These are phyloP conservation scores for Clinocottus analis DNA, from an alignment of 2,113 vertebrate species.

Conservation along the genomic window DNA sequence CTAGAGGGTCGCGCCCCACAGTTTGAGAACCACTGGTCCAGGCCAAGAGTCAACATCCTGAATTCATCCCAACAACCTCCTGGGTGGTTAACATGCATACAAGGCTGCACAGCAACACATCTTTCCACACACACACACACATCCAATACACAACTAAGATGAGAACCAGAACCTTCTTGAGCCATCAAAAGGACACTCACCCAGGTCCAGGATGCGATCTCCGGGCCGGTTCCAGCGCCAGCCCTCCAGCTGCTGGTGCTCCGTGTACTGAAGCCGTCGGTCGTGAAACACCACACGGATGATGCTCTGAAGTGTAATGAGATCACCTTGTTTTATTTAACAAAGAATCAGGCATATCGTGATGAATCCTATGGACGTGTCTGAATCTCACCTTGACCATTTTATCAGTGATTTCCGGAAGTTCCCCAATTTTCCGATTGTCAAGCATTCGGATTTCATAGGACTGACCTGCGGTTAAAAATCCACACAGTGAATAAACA, in stretches of 20 bases:
- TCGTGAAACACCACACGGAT: slow-evolving; percentile 98
- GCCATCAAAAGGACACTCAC: slow-evolving; percentile 81
- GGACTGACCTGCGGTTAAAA: slow-evolving; percentile 89
- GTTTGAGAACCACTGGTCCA: too few relatives aligned
- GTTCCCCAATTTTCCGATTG: slow-evolving; percentile 96
- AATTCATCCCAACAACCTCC: not conserved
- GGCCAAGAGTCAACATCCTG: not conserved
- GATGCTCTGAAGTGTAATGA: slow-evolving; percentile 87
- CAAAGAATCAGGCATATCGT: not conserved
- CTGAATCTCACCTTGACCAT: slow-evolving; percentile 92
- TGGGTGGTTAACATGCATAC: slow-evolving; percentile 19
- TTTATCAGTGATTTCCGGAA: slow-evolving; percentile 95
- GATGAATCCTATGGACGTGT: not conserved
- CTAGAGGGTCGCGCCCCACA: too few relatives aligned
- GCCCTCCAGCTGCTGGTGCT: slow-evolving; percentile 98
- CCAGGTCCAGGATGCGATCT: slow-evolving; percentile 95
- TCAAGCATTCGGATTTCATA: slow-evolving; percentile 99
- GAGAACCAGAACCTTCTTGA: not conserved
- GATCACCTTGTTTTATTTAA: not conserved
- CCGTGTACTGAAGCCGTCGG: slow-evolving; percentile 94
- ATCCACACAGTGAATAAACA: not conserved
- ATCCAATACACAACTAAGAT: not conserved
- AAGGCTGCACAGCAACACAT: slow-evolving; percentile 20
- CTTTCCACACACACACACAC: slow-evolving; percentile 14
- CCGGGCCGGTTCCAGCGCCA: slow-evolving; percentile 98